Conservation (phyloP, 37 sponge, comb jelly and placozoan genomes). For the Tethya wilhelma region DNA sequence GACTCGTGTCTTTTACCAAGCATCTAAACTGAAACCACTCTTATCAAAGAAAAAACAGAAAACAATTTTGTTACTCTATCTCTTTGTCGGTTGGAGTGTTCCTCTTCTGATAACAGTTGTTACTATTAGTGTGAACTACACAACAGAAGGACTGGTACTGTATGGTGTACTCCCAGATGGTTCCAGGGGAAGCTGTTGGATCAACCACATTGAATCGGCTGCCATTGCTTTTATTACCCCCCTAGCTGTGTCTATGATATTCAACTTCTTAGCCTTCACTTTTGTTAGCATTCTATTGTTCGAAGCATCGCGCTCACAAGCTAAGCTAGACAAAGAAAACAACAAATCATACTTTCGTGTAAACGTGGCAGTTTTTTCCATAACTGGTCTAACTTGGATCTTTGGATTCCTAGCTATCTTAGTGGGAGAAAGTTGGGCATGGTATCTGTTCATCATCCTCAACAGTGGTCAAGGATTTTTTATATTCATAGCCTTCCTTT, state of each 20-base stretch:
- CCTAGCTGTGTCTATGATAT: not conserved
- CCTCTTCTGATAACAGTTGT: slow-evolving; percentile 15
- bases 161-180: slow-evolving; percentile 39
- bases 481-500: slow-evolving; percentile 33
- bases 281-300: not conserved
- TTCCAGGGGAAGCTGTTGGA: slow-evolving; percentile 14
- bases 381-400: slow-evolving; percentile 62
- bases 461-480: slow-evolving; percentile 55
- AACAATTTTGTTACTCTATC: slow-evolving; percentile 19
- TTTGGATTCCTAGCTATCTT: slow-evolving; percentile 63
- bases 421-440: slow-evolving; percentile 25
- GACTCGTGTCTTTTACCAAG: slow-evolving; percentile 2
- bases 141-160: slow-evolving; percentile 15
- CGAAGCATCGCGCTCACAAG: not conserved
- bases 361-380: slow-evolving; percentile 26
- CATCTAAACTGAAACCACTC: not conserved
- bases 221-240: slow-evolving; percentile 33
- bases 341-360: too few relatives aligned
- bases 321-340: not conserved
- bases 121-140: slow-evolving; percentile 29
- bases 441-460: slow-evolving; percentile 67
- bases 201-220: slow-evolving; percentile 25
- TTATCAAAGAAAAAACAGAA: not conserved
- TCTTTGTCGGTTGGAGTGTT: slow-evolving; percentile 43
- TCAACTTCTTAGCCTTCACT: slow-evolving; percentile 8